phyloP scores from a whole-genome alignment of 2,888 invertebrate species.

The Tridacna crocea region DNA sequence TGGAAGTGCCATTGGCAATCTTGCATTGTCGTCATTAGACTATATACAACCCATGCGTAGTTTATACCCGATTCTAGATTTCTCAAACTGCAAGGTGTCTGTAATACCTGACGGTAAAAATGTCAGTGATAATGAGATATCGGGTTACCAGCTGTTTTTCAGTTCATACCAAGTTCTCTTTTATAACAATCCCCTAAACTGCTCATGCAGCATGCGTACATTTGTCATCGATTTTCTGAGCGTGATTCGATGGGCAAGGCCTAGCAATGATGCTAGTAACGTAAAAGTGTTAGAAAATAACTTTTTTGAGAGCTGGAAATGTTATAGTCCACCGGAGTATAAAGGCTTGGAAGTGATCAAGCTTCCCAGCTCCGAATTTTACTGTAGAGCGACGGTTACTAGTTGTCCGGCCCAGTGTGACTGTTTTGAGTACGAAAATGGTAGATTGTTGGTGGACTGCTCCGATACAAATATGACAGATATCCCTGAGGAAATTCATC shows the following conservation, averaged over 20 bases:
- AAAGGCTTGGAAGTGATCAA: neutral
- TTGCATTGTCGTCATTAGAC: neutral
- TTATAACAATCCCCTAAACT: neutral
- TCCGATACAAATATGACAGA: neutral
- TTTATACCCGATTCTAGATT: neutral
- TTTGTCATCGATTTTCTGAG: conserved; percentile 9
- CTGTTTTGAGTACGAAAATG: conserved; percentile 9
- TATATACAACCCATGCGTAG: too few relatives aligned
- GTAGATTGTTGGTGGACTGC: conserved; percentile 3
- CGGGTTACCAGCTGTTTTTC: conserved; percentile 9
- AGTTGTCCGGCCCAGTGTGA: neutral
- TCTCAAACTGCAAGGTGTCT: conserved; percentile 2
- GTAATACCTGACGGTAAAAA: neutral
- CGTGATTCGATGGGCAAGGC: neutral
- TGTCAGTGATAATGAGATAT: neutral
- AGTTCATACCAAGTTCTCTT: conserved; percentile 2
- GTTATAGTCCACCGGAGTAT: neutral
- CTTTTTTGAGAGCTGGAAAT: conserved; percentile 10
- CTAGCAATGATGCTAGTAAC: too few relatives aligned
- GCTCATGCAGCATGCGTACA: conserved; percentile 7
- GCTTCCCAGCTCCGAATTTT: conserved; percentile 2
- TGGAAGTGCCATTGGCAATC: neutral
- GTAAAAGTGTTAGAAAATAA: neutral
- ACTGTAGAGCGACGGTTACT: neutral
- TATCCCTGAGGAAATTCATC: neutral